phyloP scores from a whole-genome alignment of 2,113 vertebrate genomes.

The Crocuta crocuta region DNA sequence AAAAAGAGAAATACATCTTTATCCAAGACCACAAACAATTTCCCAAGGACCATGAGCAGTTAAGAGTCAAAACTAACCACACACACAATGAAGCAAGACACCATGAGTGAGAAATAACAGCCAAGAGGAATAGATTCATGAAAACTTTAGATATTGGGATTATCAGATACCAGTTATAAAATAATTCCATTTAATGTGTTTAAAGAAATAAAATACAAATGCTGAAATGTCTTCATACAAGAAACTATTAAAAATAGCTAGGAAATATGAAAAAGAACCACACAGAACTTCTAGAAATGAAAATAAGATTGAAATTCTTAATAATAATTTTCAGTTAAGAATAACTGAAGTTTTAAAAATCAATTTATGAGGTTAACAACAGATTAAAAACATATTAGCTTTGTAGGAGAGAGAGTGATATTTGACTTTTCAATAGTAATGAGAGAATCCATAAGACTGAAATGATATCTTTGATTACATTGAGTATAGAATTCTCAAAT shows the following conservation, averaged over 20 bases:
- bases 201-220: not conserved
- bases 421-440: not conserved
- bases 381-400: not conserved
- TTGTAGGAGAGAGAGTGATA: not conserved
- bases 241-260: not conserved
- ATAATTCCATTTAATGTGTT: conserved; percentile 25
- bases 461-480: not conserved
- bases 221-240: not conserved
- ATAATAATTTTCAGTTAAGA: not conserved
- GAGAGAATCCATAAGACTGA: not conserved
- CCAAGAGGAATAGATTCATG: not conserved
- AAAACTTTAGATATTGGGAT: not conserved
- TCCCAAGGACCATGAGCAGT: not conserved
- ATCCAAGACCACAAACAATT: not conserved
- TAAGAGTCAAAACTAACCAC: not conserved
- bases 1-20: not conserved
- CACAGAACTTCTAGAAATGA: not conserved
- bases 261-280: conserved; percentile 1
- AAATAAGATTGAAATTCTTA: not conserved
- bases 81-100: not conserved
- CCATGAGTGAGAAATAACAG: not conserved
- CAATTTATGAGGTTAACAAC: not conserved
- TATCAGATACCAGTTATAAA: not conserved
- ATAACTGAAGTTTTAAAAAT: not conserved
- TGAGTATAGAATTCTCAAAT: not conserved